A percentile compares a stretch with the other conserved stretches of the same genome.
phyloP scores from a whole-genome alignment of 2,888 invertebrate species.

The Eupithecia subumbrata region DNA sequence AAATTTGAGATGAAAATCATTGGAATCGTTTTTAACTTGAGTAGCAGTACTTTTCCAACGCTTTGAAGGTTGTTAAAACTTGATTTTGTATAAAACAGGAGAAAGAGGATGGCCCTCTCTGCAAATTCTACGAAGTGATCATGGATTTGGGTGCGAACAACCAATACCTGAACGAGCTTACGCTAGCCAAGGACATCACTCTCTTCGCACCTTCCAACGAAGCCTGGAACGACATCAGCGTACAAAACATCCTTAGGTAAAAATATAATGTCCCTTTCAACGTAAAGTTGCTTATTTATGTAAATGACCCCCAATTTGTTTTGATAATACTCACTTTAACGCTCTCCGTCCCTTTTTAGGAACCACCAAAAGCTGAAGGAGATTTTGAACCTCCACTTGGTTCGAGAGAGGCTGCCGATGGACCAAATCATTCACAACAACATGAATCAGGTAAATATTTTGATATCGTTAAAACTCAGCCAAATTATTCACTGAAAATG shows the following conservation, averaged over 20 bases:
- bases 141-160: constrained; percentile 89
- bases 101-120: constrained; percentile 86
- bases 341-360: constrained; percentile 54
- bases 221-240: constrained; percentile 90
- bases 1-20: neutral
- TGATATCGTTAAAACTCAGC: constrained; percentile 29
- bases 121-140: constrained; percentile 92
- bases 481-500: constrained; percentile 31
- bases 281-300: constrained; percentile 23
- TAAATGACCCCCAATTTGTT: constrained; percentile 17
- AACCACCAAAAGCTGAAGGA: constrained; percentile 89
- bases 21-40: neutral
- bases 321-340: constrained; percentile 3
- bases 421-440: constrained; percentile 90
- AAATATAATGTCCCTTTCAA: constrained; percentile 21
- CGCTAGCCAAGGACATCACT: constrained; percentile 89
- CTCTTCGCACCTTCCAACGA: constrained; percentile 95
- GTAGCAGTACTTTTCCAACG: neutral
- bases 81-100: constrained; percentile 57
- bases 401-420: constrained; percentile 89
- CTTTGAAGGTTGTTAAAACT: constrained; percentile 9
- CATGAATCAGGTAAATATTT: constrained; percentile 85
- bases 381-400: constrained; percentile 92
- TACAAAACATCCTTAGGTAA: constrained; percentile 87
- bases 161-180: constrained; percentile 88